Evolutionary conservation across 2,113 vertebrate genomes (phyloP).

Genomic region (Myotis brandtii): DNA sequence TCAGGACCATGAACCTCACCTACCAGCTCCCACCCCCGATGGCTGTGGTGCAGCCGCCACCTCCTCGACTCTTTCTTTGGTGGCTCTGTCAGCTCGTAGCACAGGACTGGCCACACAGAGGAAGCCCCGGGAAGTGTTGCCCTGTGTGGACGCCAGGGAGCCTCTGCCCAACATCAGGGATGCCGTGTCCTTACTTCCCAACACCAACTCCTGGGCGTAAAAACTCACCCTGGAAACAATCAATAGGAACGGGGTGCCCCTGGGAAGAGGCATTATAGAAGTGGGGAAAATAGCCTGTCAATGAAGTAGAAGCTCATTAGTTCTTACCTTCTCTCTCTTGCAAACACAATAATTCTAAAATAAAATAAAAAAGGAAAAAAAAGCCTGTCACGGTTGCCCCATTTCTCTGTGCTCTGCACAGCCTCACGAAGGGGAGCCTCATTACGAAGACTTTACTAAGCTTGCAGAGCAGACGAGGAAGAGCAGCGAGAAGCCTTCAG

Average conservation of each 20-base stretch:
- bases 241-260: neutral
- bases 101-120: neutral
- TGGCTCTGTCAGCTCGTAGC: neutral
- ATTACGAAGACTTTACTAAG: constrained; percentile 73
- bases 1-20: accelerated
- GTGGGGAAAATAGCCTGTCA: neutral
- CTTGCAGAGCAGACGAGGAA: constrained; percentile 58
- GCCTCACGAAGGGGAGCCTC: constrained; percentile 40
- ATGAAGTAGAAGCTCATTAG: constrained; percentile 58
- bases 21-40: accelerated
- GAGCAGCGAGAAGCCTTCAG: neutral
- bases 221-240: constrained; percentile 20
- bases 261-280: neutral
- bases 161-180: neutral
- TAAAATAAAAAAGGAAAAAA: neutral
- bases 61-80: neutral
- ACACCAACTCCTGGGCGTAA: neutral
- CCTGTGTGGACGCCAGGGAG: accelerated
- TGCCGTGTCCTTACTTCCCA: neutral
- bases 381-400: constrained; percentile 64
- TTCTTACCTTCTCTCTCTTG: constrained; percentile 33
- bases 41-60: accelerated
- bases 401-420: constrained; percentile 60
- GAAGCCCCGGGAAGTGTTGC: accelerated
- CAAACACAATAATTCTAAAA: constrained; percentile 57